phyloP scores from a whole-genome alignment of 1,140 invertebrate genomes.

The Trissolcus basalis region DNA sequence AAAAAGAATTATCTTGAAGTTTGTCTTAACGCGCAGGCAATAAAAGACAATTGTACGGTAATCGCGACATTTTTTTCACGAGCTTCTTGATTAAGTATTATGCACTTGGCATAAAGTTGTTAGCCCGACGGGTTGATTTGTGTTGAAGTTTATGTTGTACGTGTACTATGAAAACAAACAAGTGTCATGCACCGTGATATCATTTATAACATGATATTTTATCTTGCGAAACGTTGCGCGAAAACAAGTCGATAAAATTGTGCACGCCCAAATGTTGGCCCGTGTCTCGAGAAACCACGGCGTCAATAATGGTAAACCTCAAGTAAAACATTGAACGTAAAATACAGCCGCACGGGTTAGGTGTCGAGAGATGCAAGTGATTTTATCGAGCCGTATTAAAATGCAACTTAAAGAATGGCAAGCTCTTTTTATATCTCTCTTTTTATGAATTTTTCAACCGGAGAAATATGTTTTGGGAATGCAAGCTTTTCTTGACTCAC shows the following conservation, averaged over 20 bases:
- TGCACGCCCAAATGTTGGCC: slow-evolving; percentile 25
- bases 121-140: slow-evolving; percentile 40
- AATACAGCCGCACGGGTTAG: no score
- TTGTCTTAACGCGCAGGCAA: neutral
- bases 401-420: no score
- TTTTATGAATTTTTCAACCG: no score
- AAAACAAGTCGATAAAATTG: slow-evolving; percentile 50
- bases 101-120: slow-evolving; percentile 42
- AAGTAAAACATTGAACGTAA: slow-evolving; percentile 18
- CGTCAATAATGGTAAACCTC: slow-evolving; percentile 40
- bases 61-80: slow-evolving; percentile 18
- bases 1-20: neutral
- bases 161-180: slow-evolving; percentile 33
- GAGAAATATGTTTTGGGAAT: no score
- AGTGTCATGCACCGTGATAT: slow-evolving; percentile 20
- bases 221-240: slow-evolving; percentile 30
- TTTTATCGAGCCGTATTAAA: no score
- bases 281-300: slow-evolving; percentile 19
- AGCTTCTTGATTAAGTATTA: slow-evolving; percentile 43
- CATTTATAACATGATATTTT: slow-evolving; percentile 50
- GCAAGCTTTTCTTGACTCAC: no score
- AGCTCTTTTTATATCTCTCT: no score
- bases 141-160: slow-evolving; percentile 37
- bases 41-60: slow-evolving; percentile 24
- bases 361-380: no score